Evolutionary conservation across 53 echinoderm and acorn worm genomes (phyloP), one percentile per base, ranked within the genome.

Genomic region (Henricia sp.): DNA sequence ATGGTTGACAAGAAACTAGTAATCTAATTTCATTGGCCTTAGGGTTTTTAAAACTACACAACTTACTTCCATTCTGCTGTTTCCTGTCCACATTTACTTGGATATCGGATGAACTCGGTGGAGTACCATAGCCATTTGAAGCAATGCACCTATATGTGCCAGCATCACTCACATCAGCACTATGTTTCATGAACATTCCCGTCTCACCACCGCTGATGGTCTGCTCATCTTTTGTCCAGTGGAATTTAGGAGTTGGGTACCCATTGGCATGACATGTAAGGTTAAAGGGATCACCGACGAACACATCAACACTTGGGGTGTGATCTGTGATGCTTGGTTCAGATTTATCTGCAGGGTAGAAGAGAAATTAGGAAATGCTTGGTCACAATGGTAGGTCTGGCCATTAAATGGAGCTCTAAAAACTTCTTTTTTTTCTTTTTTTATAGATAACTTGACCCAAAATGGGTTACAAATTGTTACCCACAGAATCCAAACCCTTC

Each of bases 201-300:
- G 13, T 29, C 48, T 34, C 29, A 4, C 50, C 34, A 30, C 80
- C 80, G 0, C n/a, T 2, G n/a, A 63, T 64, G 1, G 50, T 8
- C 46, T 44, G 10, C 29, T 35, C 62, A 28, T 80, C 64, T 64
- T 80, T 80, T 12, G 26, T 62, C 80, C 80, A 80, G 2, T 6
- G 17, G 46, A 80, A 62, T n/a, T 2, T 20, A 0, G 80, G 80
- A 23, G 44, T 80, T 19, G 80, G 80, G 65, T 63, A 80, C 17
- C 80, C 80, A 0, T 33, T 50, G 1, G 50, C 64, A 5, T n/a
- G 10, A 36, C 80, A 80, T 6, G 32, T 80, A n/a, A 80, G 80
- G 13, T 46, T 64, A 46, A 80, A 63, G 29, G 80, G 35, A 0
- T 16, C 13, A 25, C 80, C 80, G 12, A 33, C 23, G 8, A 24